Evolutionary conservation across 2,888 invertebrate species (phyloP), one percentile per base, ranked within the genome.

Genomic region (Hesperia comma): DNA sequence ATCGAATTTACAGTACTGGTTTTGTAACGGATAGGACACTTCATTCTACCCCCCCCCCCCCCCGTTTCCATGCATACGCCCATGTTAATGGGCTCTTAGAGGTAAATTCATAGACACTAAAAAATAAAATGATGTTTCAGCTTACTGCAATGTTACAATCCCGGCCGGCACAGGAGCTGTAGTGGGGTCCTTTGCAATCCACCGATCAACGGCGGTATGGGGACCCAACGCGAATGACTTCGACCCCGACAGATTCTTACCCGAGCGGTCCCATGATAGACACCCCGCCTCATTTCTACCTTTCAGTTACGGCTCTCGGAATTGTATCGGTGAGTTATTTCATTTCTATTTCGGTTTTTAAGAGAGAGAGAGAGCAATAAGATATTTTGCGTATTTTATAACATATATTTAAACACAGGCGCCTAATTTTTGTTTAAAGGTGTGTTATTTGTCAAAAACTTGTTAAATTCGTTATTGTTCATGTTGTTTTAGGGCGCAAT

Each of bases 171-270:
- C 82, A 1, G 86, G 91, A 0, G 85, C 89, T 0, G 93, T 88
- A 2, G 83, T 94, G 0, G 88, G 87, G 0, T 76, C 92, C 0
- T 90, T 91, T 68, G 87, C 86, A 7, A 76, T 88, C 7, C 95
- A 95, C 75, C 85, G 93, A 14, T 91, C 93, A 60, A 82, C 88
- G 54, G 76, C 83, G 14, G 85, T 86, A 19, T 95, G 94, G 92
- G 94, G 94, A 69, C 88, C 93, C 0, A 85, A 94, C 61, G 94
- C 93, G 0, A 84, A 93, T 7, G 86, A 85, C 49, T 95, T 95
- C 75, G 91, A 94, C 71, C 95, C 95, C 0, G 94, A 95, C 72
- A 79, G 94, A 68, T 95, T 95, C 77, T 80, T 93, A 14, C 93
- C 94, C 0, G 94, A 94, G 74, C 81, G 85, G 40, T 86, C 85